Evolutionary conservation across 2,797 vertebrate genomes (phyloP), one percentile per base, ranked within the genome.

Genomic region (Acrocephalus scirpaceus): DNA sequence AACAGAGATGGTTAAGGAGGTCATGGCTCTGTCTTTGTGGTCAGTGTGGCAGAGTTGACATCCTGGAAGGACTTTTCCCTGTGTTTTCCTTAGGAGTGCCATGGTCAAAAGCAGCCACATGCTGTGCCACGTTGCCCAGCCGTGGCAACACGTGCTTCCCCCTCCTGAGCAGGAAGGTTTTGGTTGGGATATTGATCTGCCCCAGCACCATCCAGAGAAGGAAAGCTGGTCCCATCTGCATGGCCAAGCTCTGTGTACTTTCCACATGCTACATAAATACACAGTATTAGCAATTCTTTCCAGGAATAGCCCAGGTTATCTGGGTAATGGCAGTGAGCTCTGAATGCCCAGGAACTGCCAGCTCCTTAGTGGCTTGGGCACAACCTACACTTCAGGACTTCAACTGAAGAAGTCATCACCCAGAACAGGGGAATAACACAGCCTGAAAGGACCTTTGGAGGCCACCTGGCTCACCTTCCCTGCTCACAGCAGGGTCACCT

Each of bases 81-180:
- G 17, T 11, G 32, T 51, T 84, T 45, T 26, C 60, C 60, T 45
- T 18, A 11, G 0, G 1, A 21, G 30, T 1, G 1, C 57, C 29
- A 19, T 8, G 50, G 65, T 23, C 86, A 57, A 25, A 61, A 67
- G 40, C 79, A 76, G 51, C 36, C 74, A 50, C 14, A 50, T 72
- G 54, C 58, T 47, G n/a, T 18, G 32, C 29, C 4, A 3, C 6
- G 0, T 32, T 64, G 48, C 57, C 56, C 54, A 27, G 69, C 48
- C 38, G 2, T 3, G 36, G 45, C 38, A 34, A 32, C 53, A 27
- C 0, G 11, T 48, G 75, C 6, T 22, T 56, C 45, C 67, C 58
- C 32, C 16, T 36, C 54, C 71, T 11, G 32, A 69, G 66, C 11
- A 14, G 60, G 45, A 82, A 70, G 27, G 34, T 29, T 56, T 22